Percentiles rank a stretch among this genome's conserved stretches.
These are phyloP conservation scores for Zaprionus tsacasi DNA, from an alignment of 1,140 invertebrate species.

Conservation along the genomic window DNA sequence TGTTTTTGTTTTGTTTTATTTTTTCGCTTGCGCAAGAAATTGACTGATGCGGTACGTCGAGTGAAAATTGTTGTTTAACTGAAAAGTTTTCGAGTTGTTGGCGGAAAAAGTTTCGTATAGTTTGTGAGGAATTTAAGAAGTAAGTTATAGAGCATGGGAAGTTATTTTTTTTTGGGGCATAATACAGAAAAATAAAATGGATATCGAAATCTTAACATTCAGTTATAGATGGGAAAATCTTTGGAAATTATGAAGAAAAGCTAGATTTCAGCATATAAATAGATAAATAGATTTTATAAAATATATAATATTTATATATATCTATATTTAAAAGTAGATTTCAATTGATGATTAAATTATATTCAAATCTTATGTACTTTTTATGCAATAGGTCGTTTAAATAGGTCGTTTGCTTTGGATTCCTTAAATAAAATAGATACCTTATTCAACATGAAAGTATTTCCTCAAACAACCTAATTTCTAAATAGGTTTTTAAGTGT, in stretches of 20 bases:
- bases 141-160: background rate
- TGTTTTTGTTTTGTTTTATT: conserved; percentile 16
- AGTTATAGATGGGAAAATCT: background rate
- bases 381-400: background rate
- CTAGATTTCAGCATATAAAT: background rate
- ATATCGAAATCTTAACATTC: background rate
- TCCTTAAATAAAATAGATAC: too few species aligned
- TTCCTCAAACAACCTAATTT: too few species aligned
- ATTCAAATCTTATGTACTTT: background rate
- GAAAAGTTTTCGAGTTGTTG: conserved; percentile 9
- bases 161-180: background rate
- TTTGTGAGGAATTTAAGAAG: conserved; percentile 6
- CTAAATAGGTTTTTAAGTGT: too few species aligned
- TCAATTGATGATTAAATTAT: background rate
- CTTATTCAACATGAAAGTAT: too few species aligned
- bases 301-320: too few species aligned
- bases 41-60: conserved; percentile 39
- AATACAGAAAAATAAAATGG: background rate
- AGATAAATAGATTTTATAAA: too few species aligned
- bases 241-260: background rate
- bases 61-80: conserved; percentile 32
- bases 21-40: conserved; percentile 41
- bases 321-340: background rate
- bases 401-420: too few species aligned
- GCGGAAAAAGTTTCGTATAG: conserved; percentile 15